Evolutionary conservation across 2,113 vertebrate species (phyloP).

Genomic region (Pogona vitticeps): DNA sequence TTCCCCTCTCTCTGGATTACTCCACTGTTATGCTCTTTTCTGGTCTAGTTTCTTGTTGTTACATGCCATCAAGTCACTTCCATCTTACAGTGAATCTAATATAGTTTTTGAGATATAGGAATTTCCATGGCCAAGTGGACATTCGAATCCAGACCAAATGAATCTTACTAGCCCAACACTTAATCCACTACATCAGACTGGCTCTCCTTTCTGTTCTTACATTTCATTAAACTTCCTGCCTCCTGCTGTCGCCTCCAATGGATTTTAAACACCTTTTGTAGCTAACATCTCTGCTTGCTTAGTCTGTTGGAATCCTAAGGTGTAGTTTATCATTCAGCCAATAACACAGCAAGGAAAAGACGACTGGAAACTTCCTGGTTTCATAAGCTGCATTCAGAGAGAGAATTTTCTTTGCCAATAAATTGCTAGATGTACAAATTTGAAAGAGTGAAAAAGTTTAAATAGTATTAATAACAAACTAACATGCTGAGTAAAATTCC

Average conservation of each 20-base stretch:
- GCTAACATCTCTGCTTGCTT: neutral
- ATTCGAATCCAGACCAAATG: no score
- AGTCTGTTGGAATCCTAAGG: neutral
- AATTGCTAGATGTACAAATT: neutral
- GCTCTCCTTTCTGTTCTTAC: neutral
- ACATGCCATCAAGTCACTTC: no score
- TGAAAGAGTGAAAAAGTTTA: neutral
- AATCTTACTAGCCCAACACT: no score
- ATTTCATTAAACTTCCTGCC: neutral
- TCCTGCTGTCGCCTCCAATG: neutral
- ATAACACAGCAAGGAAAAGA: neutral
- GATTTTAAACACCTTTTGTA: neutral
- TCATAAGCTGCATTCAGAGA: neutral
- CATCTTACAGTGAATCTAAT: no score
- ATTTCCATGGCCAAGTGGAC: no score
- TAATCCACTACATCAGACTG: neutral
- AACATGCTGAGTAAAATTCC: neutral
- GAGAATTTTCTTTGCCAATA: neutral
- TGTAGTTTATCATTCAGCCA: neutral
- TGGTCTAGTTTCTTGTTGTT: neutral
- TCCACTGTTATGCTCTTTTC: neutral
- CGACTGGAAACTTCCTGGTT: neutral
- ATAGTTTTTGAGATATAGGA: no score
- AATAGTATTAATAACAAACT: neutral
- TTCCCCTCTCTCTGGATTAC: neutral